Conservation (phyloP, 1,140 invertebrate genomes). For the Drosophila kikkawai region DNA sequence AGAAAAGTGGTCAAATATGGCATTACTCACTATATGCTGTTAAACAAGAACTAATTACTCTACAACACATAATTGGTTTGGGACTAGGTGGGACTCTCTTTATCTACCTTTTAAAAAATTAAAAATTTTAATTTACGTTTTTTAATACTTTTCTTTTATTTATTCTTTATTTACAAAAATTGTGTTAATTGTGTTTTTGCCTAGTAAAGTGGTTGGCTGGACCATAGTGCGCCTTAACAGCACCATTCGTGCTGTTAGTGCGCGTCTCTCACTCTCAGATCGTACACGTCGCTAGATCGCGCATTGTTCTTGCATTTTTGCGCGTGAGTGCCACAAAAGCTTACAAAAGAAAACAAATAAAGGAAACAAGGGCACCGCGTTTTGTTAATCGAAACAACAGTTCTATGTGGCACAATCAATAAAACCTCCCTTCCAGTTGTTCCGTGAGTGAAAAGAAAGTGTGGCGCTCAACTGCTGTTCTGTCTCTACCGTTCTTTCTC, state of each 20-base stretch:
- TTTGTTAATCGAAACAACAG: slow-evolving; percentile 16
- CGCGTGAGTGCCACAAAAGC: slow-evolving; percentile 26
- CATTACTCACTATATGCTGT: too few relatives aligned
- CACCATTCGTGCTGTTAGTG: slow-evolving; percentile 32
- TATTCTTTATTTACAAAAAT: too few relatives aligned
- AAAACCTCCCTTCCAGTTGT: slow-evolving; percentile 35
- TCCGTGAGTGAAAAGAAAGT: slow-evolving; percentile 66
- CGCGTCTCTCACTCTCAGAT: slow-evolving; percentile 26
- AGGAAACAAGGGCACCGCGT: slow-evolving; percentile 13
- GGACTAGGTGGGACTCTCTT: too few relatives aligned
- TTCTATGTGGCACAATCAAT: slow-evolving; percentile 27
- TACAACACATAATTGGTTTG: too few relatives aligned
- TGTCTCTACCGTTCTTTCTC: slow-evolving; percentile 13
- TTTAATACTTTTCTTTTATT: too few relatives aligned
- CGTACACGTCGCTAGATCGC: slow-evolving; percentile 61
- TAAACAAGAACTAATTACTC: too few relatives aligned
- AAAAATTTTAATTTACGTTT: too few relatives aligned
- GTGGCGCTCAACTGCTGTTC: slow-evolving; percentile 8
- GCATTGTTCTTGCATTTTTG: slow-evolving; percentile 32
- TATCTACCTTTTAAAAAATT: too few relatives aligned
- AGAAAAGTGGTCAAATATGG: too few relatives aligned
- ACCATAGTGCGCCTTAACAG: slow-evolving; percentile 22
- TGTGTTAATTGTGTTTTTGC: too few relatives aligned
- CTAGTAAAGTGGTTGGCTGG: too few relatives aligned
- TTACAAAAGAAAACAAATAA: slow-evolving; percentile 20